Conservation (phyloP, 1,140 invertebrate species). For the Monomorium pharaonis region DNA sequence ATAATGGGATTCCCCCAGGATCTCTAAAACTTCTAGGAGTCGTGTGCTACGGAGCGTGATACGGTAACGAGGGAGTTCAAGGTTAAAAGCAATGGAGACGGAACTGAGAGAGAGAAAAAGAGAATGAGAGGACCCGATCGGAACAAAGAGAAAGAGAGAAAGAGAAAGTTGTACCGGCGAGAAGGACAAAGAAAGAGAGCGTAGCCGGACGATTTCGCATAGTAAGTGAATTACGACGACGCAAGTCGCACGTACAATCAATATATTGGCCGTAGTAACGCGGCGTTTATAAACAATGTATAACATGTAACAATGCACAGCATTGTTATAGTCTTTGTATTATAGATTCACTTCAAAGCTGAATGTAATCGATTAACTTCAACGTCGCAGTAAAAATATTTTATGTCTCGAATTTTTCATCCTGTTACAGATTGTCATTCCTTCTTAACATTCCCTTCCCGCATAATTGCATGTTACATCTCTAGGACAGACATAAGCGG, state of each 20-base stretch:
- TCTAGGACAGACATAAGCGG: not conserved
- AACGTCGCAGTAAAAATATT: slow-evolving; percentile 35
- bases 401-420: not conserved
- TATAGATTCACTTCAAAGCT: slow-evolving; percentile 7
- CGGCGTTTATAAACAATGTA: slow-evolving; percentile 54
- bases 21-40: slow-evolving; percentile 73
- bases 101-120: slow-evolving; percentile 39
- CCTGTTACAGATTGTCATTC: not conserved
- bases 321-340: not conserved
- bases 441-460: not conserved
- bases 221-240: slow-evolving; percentile 38
- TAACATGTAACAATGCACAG: slow-evolving; percentile 35
- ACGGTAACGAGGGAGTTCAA: slow-evolving; percentile 75
- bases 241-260: slow-evolving; percentile 18
- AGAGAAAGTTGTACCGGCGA: slow-evolving; percentile 9
- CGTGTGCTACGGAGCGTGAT: slow-evolving; percentile 70
- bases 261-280: slow-evolving; percentile 49
- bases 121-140: not conserved
- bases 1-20: slow-evolving; percentile 72
- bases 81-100: slow-evolving; percentile 71
- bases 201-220: slow-evolving; percentile 27
- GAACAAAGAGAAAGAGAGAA: slow-evolving; percentile 2
- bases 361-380: slow-evolving; percentile 32
- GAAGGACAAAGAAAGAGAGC: slow-evolving; percentile 9
- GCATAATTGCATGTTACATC: slow-evolving; percentile 7